These are phyloP conservation scores for Druceiella hillmani DNA, from an alignment of 2,888 invertebrate genomes.

Conservation along the genomic window DNA sequence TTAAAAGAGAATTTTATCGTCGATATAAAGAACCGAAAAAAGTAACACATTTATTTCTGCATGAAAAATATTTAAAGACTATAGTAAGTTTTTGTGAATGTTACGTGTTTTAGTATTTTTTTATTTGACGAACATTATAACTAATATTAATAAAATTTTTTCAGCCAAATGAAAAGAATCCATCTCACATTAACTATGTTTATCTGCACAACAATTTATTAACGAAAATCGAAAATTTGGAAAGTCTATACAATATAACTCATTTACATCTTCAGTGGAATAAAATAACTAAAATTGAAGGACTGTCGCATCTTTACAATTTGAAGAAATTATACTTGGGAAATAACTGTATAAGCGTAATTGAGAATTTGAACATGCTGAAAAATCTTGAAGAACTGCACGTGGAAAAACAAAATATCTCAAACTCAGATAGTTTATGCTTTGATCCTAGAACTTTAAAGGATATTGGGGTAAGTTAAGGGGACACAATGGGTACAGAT, in stretches of 20 bases:
- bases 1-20: too few species aligned
- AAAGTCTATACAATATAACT: conserved; percentile 57
- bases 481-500: neutral
- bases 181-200: conserved; percentile 52
- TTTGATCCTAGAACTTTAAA: conserved; percentile 61
- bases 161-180: conserved; percentile 37
- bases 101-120: neutral
- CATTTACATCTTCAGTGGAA: conserved; percentile 74
- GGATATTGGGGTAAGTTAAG: conserved; percentile 51
- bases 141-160: conserved; percentile 16
- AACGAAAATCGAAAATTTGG: conserved; percentile 65
- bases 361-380: conserved; percentile 62
- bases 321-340: conserved; percentile 74
- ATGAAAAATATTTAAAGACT: conserved; percentile 50
- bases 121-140: neutral
- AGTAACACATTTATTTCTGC: conserved; percentile 51
- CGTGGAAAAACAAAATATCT: conserved; percentile 59
- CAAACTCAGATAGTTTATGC: conserved; percentile 52
- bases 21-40: too few species aligned
- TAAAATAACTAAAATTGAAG: conserved; percentile 63
- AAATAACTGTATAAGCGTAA: conserved; percentile 60
- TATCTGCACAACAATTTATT: conserved; percentile 82
- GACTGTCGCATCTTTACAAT: conserved; percentile 50
- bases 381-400: conserved; percentile 59
- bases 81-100: conserved; percentile 57